Conservation (phyloP, 2,113 vertebrate genomes). For the Perca flavescens region DNA sequence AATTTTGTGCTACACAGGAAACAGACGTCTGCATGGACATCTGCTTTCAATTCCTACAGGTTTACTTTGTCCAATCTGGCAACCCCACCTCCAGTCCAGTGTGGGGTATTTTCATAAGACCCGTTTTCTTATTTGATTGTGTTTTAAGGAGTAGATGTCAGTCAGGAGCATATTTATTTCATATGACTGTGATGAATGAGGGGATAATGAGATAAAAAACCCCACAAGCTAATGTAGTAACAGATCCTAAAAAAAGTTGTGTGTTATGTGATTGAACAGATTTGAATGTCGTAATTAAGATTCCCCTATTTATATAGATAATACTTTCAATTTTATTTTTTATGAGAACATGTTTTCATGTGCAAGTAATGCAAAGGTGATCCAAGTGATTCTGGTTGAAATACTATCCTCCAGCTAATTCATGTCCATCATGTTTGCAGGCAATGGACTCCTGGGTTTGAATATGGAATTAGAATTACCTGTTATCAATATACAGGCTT, state of each 20-base stretch:
- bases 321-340: neutral
- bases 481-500: constrained; percentile 2
- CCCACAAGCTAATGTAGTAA: neutral
- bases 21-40: constrained; percentile 68
- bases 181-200: constrained; percentile 1
- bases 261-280: neutral
- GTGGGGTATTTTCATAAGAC: constrained; percentile 56
- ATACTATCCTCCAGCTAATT: constrained; percentile 23
- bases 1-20: constrained; percentile 55
- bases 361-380: neutral
- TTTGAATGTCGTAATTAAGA: neutral
- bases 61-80: constrained; percentile 60
- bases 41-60: constrained; percentile 76
- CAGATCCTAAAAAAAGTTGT: neutral
- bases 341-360: neutral
- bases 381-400: constrained; percentile 18
- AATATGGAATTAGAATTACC: constrained; percentile 13
- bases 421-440: neutral
- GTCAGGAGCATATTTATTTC: constrained; percentile 22
- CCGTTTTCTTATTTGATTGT: constrained; percentile 64
- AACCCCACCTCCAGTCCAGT: constrained; percentile 43
- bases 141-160: constrained; percentile 39
- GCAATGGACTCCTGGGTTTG: neutral
- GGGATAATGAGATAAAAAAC: neutral
- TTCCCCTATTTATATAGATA: neutral